phyloP scores from a whole-genome alignment of 2,797 vertebrate genomes.

The Lacerta agilis region DNA sequence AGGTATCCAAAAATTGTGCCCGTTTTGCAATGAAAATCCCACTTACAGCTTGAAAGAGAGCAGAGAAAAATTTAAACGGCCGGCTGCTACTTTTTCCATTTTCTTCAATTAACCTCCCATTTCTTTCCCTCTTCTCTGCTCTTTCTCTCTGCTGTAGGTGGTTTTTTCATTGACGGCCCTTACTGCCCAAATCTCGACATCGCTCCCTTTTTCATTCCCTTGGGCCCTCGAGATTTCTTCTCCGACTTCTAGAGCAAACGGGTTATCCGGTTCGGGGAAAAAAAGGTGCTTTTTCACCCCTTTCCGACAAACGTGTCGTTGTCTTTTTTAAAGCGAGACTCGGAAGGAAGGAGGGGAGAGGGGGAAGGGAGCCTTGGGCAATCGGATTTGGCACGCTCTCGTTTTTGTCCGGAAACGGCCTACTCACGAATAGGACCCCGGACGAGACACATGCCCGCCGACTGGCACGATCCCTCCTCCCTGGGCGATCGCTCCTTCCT shows the following conservation, averaged over 20 bases:
- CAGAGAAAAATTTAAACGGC: constrained; percentile 88
- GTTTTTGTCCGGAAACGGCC: background rate
- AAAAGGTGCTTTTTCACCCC: constrained; percentile 73
- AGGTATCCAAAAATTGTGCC: constrained; percentile 65
- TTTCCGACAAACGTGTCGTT: constrained; percentile 44
- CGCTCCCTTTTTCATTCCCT: constrained; percentile 98
- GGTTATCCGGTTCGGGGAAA: constrained; percentile 84
- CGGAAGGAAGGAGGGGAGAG: constrained; percentile 61
- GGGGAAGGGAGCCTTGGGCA: constrained; percentile 54
- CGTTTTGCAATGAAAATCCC: constrained; percentile 89
- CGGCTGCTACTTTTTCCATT: constrained; percentile 69
- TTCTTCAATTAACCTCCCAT: constrained; percentile 81
- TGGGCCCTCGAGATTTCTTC: constrained; percentile 99
- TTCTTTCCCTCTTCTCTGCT: constrained; percentile 82
- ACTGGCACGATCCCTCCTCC: background rate
- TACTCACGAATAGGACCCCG: too few species aligned
- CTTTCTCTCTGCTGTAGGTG: constrained; percentile 91
- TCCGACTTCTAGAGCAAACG: constrained; percentile 97
- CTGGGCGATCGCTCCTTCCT: too few species aligned
- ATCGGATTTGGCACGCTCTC: constrained; percentile 69
- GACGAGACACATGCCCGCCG: too few species aligned
- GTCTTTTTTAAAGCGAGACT: constrained; percentile 74
- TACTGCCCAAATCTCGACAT: constrained; percentile 98
- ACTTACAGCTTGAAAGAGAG: constrained; percentile 90
- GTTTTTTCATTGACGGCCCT: constrained; percentile 99